Evolutionary conservation across 2,113 vertebrate species (phyloP), one percentile per base, ranked within the genome.

Genomic region (Cryptotis parvus): DNA sequence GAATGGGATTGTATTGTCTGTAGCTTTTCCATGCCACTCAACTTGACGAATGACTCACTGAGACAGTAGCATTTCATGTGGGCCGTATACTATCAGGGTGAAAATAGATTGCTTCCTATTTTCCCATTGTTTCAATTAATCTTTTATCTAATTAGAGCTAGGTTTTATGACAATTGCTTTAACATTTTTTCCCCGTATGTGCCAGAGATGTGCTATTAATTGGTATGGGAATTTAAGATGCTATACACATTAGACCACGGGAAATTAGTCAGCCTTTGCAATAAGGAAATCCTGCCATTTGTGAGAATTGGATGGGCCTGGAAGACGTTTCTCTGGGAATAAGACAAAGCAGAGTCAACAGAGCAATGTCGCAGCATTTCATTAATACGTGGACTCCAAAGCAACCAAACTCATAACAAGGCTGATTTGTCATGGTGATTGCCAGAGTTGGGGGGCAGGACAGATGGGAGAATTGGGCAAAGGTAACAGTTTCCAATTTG

Each of bases 81-180:
- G 61, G 20, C 45, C 58, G 41, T 72, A 78, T 84, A n/a, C n/a
- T 75, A 84, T 75, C 6, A 12, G 20, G 33, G 2, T 63, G 31
- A 88, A 84, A 91, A 70, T 22, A 31, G 18, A 84, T 72, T 84
- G 26, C 20, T 63, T 87, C 6, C 22, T 80, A 74, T 65, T 81
- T 85, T 89, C 52, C 41, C 35, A 87, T 91, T 49, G 65, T 65
- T 87, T 82, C 72, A 41, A 73, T 10, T 77, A 70, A 41, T 4
- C 31, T 81, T 43, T 68, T 74, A 72, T 93, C 58, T 84, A 22
- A 83, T 72, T 63, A 33, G 9, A 84, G 45, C 75, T 9, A n/a
- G 1, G 66, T 74, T 39, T 89, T 24, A 66, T 31, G 2, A 84
- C 55, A 89, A 31, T 66, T 66, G 33, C 26, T 73, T 87, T 12